Evolutionary conservation across 2,888 invertebrate species (phyloP).

Genomic region (Lycia hirtaria): DNA sequence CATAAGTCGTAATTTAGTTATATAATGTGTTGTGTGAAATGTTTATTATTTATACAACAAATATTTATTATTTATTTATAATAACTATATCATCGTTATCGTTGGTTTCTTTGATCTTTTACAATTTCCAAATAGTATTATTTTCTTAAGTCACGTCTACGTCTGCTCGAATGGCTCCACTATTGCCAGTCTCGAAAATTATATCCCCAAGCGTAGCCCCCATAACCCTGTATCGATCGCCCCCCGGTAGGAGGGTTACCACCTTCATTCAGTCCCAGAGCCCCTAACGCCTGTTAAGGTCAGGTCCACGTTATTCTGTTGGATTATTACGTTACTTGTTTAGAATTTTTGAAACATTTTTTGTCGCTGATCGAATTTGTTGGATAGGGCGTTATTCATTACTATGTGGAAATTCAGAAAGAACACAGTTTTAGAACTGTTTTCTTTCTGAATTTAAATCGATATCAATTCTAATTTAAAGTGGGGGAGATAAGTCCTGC

Average conservation of each 20-base stretch:
- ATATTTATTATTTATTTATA: background rate
- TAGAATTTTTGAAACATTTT: background rate
- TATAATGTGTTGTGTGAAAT: too few species aligned
- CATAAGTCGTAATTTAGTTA: too few species aligned
- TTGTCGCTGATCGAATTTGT: background rate
- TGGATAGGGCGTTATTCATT: too few species aligned
- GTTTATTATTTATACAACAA: too few species aligned
- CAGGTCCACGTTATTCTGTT: background rate
- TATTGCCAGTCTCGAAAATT: constrained; percentile 35
- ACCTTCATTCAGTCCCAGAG: constrained; percentile 35
- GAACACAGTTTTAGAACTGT: too few species aligned
- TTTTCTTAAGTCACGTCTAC: constrained; percentile 15
- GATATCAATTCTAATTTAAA: too few species aligned
- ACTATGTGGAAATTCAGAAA: too few species aligned
- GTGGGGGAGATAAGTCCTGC: too few species aligned
- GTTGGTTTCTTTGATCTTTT: background rate
- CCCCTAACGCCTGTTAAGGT: constrained; percentile 12
- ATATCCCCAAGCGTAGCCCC: constrained; percentile 39
- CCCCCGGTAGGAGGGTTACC: constrained; percentile 25
- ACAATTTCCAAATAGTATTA: background rate
- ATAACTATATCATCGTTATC: background rate
- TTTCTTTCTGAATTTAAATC: too few species aligned
- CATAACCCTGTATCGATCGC: constrained; percentile 46
- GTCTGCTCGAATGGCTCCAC: constrained; percentile 24
- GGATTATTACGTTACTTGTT: constrained; percentile 25